A percentile compares a stretch with the other conserved stretches of the same genome.
Conservation (phyloP, 2,888 invertebrate species). For the Deilephila porcellus region DNA sequence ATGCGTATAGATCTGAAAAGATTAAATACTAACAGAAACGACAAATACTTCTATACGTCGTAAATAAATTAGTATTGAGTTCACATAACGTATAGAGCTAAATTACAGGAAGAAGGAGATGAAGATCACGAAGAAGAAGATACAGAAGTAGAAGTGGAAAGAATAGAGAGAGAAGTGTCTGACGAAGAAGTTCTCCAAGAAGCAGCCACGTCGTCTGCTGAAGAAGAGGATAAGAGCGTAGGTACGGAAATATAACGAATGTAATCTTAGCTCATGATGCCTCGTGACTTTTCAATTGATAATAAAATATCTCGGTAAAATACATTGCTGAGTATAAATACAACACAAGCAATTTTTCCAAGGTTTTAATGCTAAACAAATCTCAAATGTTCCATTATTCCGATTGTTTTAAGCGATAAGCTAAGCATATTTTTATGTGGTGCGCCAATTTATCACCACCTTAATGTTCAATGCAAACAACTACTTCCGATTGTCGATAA, state of each 20-base stretch:
- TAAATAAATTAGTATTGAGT: background rate
- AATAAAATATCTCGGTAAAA: no score
- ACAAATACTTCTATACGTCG: background rate
- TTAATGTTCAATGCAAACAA: no score
- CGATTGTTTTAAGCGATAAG: no score
- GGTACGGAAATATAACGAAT: conserved; percentile 38
- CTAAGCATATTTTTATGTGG: no score
- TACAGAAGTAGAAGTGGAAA: conserved; percentile 73
- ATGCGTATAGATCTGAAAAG: no score
- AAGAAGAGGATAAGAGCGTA: conserved; percentile 49
- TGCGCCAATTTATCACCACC: no score
- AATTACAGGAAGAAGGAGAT: conserved; percentile 61
- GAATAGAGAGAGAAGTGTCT: conserved; percentile 67
- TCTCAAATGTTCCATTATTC: no score
- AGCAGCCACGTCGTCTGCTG: conserved; percentile 49
- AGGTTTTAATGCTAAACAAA: no score
- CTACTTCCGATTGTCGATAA: no score
- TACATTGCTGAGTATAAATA: no score
- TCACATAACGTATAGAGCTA: conserved; percentile 26
- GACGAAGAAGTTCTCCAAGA: conserved; percentile 55
- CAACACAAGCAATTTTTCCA: no score
- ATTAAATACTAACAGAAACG: background rate
- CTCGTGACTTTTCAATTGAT: no score
- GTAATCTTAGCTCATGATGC: background rate
- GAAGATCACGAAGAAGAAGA: conserved; percentile 65